Evolutionary conservation across 2,113 vertebrate species (phyloP).

Genomic region (Pomatostomus ruficeps): DNA sequence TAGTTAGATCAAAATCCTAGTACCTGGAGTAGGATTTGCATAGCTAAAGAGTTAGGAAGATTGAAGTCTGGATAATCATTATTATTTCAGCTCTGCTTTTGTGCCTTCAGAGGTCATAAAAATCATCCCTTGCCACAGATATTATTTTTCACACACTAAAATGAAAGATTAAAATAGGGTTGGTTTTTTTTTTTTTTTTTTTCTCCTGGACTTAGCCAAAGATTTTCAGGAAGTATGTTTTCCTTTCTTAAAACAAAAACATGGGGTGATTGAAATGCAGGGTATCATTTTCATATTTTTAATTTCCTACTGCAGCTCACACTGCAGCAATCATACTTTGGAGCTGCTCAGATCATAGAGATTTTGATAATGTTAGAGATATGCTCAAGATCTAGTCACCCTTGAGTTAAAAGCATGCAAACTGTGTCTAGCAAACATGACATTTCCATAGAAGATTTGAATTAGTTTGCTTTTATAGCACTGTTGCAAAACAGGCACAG

Average conservation of each 20-base stretch:
- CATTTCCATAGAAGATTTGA: slow-evolving; percentile 58
- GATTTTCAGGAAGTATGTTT: slow-evolving; percentile 48
- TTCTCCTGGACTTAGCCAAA: neutral
- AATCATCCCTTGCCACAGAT: neutral
- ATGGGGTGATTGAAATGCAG: neutral
- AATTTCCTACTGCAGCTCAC: slow-evolving; percentile 19
- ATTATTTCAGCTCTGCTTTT: slow-evolving; percentile 33
- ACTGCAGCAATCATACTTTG: neutral
- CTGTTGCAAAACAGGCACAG: slow-evolving; percentile 50
- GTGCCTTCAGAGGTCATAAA: slow-evolving; percentile 24
- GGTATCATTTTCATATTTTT: slow-evolving; percentile 41
- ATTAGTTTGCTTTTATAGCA: slow-evolving; percentile 43
- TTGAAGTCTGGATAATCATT: neutral
- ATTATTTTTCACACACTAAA: slow-evolving; percentile 26
- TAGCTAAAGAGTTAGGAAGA: neutral
- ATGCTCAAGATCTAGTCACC: slow-evolving; percentile 34
- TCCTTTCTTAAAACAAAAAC: slow-evolving; percentile 39
- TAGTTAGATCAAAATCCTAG: neutral
- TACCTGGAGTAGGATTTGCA: neutral
- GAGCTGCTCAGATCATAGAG: neutral
- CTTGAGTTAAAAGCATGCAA: slow-evolving; percentile 53
- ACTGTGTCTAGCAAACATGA: slow-evolving; percentile 26
- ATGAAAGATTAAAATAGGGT: neutral
- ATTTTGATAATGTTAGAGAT: slow-evolving; percentile 38
- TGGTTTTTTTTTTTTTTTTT: neutral